Conservation (phyloP, 1,140 invertebrate species). For the Chlorops oryzae region DNA sequence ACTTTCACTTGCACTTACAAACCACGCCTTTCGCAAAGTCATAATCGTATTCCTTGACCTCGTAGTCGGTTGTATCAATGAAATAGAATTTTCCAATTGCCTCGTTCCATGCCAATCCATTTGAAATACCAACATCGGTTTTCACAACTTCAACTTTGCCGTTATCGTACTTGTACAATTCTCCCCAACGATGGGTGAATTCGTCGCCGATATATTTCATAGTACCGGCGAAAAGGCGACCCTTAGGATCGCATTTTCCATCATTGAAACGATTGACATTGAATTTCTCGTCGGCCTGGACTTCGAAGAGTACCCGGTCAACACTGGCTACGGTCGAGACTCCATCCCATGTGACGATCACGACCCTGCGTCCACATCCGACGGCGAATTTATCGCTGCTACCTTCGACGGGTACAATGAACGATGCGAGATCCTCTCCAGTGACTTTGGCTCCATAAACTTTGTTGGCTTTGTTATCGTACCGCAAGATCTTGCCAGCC, state of each 20-base stretch:
- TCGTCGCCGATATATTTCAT: constrained; percentile 47
- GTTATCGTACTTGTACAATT: constrained; percentile 54
- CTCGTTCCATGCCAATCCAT: constrained; percentile 70
- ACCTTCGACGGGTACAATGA: constrained; percentile 61
- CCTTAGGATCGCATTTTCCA: constrained; percentile 71
- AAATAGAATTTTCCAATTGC: constrained; percentile 65
- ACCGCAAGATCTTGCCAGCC: constrained; percentile 51
- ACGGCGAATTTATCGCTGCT: constrained; percentile 56
- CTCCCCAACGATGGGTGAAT: constrained; percentile 38
- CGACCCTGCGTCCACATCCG: constrained; percentile 54
- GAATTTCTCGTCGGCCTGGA: constrained; percentile 52
- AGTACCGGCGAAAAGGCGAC: constrained; percentile 62
- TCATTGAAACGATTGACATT: constrained; percentile 68
- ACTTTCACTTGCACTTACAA: constrained; percentile 30
- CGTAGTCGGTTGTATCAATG: constrained; percentile 59
- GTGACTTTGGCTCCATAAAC: constrained; percentile 25
- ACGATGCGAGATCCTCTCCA: constrained; percentile 44
- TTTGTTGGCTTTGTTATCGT: constrained; percentile 50
- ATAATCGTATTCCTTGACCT: constrained; percentile 64
- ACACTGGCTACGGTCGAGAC: constrained; percentile 46
- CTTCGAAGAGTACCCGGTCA: constrained; percentile 47
- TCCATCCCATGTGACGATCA: constrained; percentile 60
- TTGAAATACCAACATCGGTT: constrained; percentile 59
- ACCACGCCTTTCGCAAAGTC: constrained; percentile 59
- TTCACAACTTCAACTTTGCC: constrained; percentile 50